These are phyloP conservation scores for Hydraecia micacea DNA, from an alignment of 2,888 invertebrate genomes.

Conservation along the genomic window DNA sequence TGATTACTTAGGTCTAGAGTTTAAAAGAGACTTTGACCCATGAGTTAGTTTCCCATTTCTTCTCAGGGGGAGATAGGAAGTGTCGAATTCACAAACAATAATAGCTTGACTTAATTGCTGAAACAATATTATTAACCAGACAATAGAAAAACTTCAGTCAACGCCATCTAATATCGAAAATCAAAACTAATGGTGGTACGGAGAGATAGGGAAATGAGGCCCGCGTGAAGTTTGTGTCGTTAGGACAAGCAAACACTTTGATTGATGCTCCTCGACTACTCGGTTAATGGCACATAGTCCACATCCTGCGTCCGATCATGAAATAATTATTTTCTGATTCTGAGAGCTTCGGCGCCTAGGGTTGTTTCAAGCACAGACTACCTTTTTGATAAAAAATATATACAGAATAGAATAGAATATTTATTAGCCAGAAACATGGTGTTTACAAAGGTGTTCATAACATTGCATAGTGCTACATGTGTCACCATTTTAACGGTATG, in stretches of 20 bases:
- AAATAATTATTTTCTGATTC: slow-evolving; percentile 27
- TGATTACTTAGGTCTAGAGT: too few species aligned
- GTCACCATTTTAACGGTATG: too few species aligned
- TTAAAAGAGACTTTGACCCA: too few species aligned
- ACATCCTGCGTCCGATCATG: slow-evolving; percentile 11
- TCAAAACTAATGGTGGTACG: slow-evolving; percentile 2
- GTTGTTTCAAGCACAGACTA: neutral
- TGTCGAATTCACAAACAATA: too few species aligned
- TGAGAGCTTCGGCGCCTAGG: neutral
- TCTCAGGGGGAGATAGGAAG: too few species aligned
- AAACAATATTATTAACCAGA: neutral
- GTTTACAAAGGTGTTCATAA: too few species aligned
- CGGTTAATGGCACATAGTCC: slow-evolving; percentile 10
- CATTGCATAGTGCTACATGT: too few species aligned
- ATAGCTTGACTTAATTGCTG: too few species aligned
- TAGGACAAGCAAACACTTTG: slow-evolving; percentile 50
- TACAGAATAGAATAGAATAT: too few species aligned
- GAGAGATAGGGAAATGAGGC: slow-evolving; percentile 43
- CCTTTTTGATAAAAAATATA: neutral
- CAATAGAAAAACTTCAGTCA: neutral
- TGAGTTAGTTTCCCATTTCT: too few species aligned
- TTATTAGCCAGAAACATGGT: too few species aligned
- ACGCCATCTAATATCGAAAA: slow-evolving; percentile 21
- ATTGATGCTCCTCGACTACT: slow-evolving; percentile 49
- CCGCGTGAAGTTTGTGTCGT: slow-evolving; percentile 38